phyloP scores from a whole-genome alignment of 1,140 invertebrate species.

The Lasaia peninsularis region DNA sequence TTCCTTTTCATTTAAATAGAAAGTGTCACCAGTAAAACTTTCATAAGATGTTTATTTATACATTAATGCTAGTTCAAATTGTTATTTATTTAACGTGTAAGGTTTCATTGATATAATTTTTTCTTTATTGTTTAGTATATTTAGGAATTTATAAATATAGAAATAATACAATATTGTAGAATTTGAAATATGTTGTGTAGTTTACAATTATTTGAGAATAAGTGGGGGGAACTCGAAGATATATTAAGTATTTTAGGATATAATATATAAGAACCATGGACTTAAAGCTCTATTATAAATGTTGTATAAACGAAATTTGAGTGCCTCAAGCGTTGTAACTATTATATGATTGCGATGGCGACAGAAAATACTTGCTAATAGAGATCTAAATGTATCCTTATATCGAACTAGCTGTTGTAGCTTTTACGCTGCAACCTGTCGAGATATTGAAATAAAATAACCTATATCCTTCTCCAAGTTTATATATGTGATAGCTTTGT shows the following conservation, averaged over 20 bases:
- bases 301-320: constrained; percentile 1
- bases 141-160: background rate
- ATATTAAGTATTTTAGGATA: constrained; percentile 4
- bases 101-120: constrained; percentile 1
- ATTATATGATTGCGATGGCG: background rate
- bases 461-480: too few relatives aligned
- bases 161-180: background rate
- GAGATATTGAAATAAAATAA: too few relatives aligned
- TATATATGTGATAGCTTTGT: too few relatives aligned
- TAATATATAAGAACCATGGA: background rate
- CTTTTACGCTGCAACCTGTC: too few relatives aligned
- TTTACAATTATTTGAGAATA: background rate
- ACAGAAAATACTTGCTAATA: background rate
- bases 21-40: background rate
- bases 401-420: too few relatives aligned
- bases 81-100: constrained; percentile 4
- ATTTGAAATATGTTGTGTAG: background rate
- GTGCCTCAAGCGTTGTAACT: constrained; percentile 1
- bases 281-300: background rate
- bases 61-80: constrained; percentile 2
- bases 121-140: background rate
- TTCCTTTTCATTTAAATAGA: too few relatives aligned
- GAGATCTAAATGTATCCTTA: too few relatives aligned
- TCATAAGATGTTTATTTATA: background rate
- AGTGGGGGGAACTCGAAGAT: background rate